Evolutionary conservation across 92 coral and sea anemone genomes (phyloP).

Genomic region (Bergia sp.): DNA sequence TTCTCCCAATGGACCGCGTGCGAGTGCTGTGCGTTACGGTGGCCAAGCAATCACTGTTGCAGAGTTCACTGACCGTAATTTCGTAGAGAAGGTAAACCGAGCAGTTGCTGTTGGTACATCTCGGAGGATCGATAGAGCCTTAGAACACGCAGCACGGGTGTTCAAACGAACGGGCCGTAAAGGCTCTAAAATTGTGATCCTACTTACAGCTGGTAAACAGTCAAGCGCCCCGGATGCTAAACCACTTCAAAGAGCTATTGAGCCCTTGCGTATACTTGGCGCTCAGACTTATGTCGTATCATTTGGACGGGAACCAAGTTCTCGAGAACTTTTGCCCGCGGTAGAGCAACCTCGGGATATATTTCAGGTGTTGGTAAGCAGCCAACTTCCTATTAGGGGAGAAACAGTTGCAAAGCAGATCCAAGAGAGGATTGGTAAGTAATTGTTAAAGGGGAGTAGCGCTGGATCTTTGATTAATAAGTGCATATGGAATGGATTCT

Average conservation of each 20-base stretch:
- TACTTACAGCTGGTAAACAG: constrained; percentile 58
- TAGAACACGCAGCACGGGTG: constrained; percentile 31
- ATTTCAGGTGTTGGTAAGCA: constrained; percentile 28
- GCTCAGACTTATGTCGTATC: constrained; percentile 57
- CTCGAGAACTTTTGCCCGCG: constrained; percentile 26
- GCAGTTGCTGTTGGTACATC: constrained; percentile 25
- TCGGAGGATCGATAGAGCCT: constrained; percentile 28
- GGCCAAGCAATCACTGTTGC: constrained; percentile 23
- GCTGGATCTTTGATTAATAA: not conserved
- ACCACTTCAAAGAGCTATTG: constrained; percentile 36
- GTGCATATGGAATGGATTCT: too few species aligned
- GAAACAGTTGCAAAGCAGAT: constrained; percentile 10
- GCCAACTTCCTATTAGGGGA: constrained; percentile 22
- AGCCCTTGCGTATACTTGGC: constrained; percentile 54
- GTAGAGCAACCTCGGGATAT: constrained; percentile 42
- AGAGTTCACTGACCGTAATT: constrained; percentile 24
- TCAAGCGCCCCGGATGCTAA: constrained; percentile 30
- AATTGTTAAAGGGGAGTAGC: not conserved
- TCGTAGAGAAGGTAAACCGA: constrained; percentile 6
- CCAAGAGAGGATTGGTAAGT: constrained; percentile 31
- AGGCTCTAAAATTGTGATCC: constrained; percentile 59
- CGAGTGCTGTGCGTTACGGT: constrained; percentile 36
- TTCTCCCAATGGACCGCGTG: constrained; percentile 26
- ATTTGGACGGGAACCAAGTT: constrained; percentile 49
- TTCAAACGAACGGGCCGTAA: constrained; percentile 46